Percentiles rank a stretch among this genome's conserved stretches.
phyloP scores from a whole-genome alignment of 2,888 invertebrate genomes.

The Amiota minor region DNA sequence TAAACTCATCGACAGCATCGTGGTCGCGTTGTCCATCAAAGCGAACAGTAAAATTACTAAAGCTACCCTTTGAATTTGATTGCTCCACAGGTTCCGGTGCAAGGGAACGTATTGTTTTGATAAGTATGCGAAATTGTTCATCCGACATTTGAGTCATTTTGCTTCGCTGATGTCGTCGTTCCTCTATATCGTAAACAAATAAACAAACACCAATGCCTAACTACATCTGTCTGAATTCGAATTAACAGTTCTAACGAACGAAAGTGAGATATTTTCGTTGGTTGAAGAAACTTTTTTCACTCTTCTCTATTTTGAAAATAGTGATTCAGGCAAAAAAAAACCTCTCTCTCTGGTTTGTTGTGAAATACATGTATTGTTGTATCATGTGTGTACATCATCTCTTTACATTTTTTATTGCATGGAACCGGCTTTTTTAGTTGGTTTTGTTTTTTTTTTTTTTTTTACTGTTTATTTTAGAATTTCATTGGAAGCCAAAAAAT shows the following conservation, averaged over 20 bases:
- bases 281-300: no score
- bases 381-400: no score
- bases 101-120: conserved; percentile 60
- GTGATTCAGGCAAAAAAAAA: no score
- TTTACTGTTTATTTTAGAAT: no score
- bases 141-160: conserved; percentile 63
- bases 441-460: no score
- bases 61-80: conserved; percentile 64
- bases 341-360: no score
- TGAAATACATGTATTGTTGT: no score
- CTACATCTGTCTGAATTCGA: background rate
- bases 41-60: conserved; percentile 60
- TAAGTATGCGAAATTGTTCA: conserved; percentile 64
- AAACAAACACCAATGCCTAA: background rate
- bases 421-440: no score
- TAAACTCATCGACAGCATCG: conserved; percentile 70
- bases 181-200: conserved; percentile 27
- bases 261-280: no score
- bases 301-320: no score
- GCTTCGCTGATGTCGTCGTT: background rate
- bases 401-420: no score
- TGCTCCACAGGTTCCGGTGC: conserved; percentile 44
- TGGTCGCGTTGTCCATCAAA: conserved; percentile 69
- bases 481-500: no score
- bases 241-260: background rate